Evolutionary conservation across 2,888 invertebrate species (phyloP), one percentile per base, ranked within the genome.

Genomic region (Synanthedon andrenaeformis): DNA sequence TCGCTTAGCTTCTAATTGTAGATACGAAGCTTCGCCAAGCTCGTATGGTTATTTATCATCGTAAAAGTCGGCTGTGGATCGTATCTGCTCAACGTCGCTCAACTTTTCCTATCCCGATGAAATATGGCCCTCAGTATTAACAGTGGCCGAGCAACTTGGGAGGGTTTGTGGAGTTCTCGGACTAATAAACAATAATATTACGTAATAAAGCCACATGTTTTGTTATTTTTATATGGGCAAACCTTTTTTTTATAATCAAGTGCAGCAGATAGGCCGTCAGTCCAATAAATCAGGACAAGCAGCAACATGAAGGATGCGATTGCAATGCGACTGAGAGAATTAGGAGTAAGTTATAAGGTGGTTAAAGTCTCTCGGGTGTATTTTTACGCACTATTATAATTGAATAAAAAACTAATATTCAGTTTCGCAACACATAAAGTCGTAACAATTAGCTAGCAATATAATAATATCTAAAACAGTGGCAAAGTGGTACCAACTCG

Each of bases 91-190:
- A 52, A 53, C 54, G 57, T 59, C 59, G 50, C 55, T 57, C 57
- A 57, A 57, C 53, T 56, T 57, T 56, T 53, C 52, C 53, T 51
- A 57, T 58, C 56, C 52, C 41, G 53, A 53, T 59, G 57, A 57
- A 59, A 57, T 56, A 57, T 57, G 52, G 53, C 53, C 55, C 52
- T 11, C 45, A 51, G 51, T 54, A 54, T 51, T 54, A 54, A 54
- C 54, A 51, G 53, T 28, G 53, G 41, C n/a, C 19, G 19, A 19
- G 52, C 35, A 51, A 35, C 35, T 51, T 51, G 10, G 10, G 28
- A 12, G 35, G 35, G 51, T 51, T 12, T 51, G n/a, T 41, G 13
- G 45, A n/a, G 45, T 45, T 45, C 45, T 14, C 12, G 45, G n/a
- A 14, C 45, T 45, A 35, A 35, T 35, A 35, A 35, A 35, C 35